Percentiles rank a stretch among this genome's conserved stretches.
These are phyloP conservation scores for Ochropacha duplaris DNA, from an alignment of 2,888 invertebrate genomes.

Conservation along the genomic window DNA sequence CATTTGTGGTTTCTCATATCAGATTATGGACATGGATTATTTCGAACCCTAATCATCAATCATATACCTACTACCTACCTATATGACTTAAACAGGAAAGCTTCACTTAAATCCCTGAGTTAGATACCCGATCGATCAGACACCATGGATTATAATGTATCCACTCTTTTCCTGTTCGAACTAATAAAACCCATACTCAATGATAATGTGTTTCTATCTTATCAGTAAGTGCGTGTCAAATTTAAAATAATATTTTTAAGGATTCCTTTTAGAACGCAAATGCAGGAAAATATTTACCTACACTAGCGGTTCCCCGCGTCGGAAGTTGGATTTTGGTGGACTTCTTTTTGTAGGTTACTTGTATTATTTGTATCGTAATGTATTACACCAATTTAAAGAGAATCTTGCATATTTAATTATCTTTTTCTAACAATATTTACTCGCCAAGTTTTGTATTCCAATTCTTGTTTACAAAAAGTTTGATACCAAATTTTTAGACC, in stretches of 20 bases:
- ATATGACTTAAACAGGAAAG: constrained; percentile 11
- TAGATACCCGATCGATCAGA: too few relatives aligned
- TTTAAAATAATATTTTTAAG: neutral
- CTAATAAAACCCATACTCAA: neutral
- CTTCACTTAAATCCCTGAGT: constrained; percentile 1
- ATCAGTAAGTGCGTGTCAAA: neutral
- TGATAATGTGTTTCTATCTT: neutral
- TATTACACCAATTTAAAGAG: too few relatives aligned
- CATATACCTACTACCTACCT: neutral
- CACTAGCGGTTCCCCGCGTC: too few relatives aligned
- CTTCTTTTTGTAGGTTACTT: too few relatives aligned
- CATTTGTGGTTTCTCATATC: constrained; percentile 16
- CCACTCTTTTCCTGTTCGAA: neutral
- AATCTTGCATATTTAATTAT: too few relatives aligned
- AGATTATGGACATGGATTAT: constrained; percentile 12
- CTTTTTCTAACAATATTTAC: too few relatives aligned
- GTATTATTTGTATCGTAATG: too few relatives aligned
- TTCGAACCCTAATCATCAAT: constrained; percentile 5
- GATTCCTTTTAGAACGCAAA: neutral
- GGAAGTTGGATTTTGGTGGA: too few relatives aligned
- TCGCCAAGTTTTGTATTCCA: too few relatives aligned
- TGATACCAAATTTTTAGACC: too few relatives aligned
- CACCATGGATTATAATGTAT: neutral
- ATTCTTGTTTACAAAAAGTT: too few relatives aligned
- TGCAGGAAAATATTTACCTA: neutral